Percentiles rank a stretch among this genome's conserved stretches.
phyloP scores from a whole-genome alignment of 1,140 invertebrate species.

The Diabrotica virgifera region DNA sequence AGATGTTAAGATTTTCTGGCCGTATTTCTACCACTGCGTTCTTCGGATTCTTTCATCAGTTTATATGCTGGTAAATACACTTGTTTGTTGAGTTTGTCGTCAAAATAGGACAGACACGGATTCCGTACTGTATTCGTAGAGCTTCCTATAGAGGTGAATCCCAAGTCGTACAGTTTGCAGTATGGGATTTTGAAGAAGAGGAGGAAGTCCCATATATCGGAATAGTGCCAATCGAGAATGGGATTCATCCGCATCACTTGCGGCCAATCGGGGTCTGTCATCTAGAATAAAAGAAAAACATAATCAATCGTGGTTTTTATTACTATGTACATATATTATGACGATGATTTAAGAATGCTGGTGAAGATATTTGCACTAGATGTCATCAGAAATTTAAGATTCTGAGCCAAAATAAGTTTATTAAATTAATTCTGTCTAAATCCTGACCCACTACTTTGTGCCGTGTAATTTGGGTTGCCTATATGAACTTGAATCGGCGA shows the following conservation, averaged over 20 bases:
- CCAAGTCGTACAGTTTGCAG: slow-evolving; percentile 83
- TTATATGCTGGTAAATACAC: slow-evolving; percentile 77
- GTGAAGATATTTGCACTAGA: too few relatives aligned
- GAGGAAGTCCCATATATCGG: slow-evolving; percentile 87
- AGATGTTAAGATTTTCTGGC: too few relatives aligned
- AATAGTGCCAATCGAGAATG: slow-evolving; percentile 85
- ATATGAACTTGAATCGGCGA: too few relatives aligned
- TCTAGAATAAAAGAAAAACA: slow-evolving; percentile 52
- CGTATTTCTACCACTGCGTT: slow-evolving; percentile 66
- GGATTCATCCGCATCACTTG: slow-evolving; percentile 83
- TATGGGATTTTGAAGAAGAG: slow-evolving; percentile 76
- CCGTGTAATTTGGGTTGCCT: too few relatives aligned
- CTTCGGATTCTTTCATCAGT: slow-evolving; percentile 63
- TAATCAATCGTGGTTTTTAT: too few relatives aligned
- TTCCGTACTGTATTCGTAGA: slow-evolving; percentile 76
- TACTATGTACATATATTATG: too few relatives aligned
- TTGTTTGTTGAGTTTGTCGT: slow-evolving; percentile 44
- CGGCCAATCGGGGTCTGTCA: slow-evolving; percentile 87
- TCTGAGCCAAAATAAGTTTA: too few relatives aligned
- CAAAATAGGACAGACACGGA: slow-evolving; percentile 55
- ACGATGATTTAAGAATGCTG: too few relatives aligned
- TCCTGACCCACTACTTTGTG: too few relatives aligned
- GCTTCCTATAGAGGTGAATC: slow-evolving; percentile 86
- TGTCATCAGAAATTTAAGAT: too few relatives aligned
- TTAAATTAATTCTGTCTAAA: too few relatives aligned